Evolutionary conservation across 2,113 vertebrate genomes (phyloP), one percentile per base, ranked within the genome.

Genomic region (Callipepla squamata): DNA sequence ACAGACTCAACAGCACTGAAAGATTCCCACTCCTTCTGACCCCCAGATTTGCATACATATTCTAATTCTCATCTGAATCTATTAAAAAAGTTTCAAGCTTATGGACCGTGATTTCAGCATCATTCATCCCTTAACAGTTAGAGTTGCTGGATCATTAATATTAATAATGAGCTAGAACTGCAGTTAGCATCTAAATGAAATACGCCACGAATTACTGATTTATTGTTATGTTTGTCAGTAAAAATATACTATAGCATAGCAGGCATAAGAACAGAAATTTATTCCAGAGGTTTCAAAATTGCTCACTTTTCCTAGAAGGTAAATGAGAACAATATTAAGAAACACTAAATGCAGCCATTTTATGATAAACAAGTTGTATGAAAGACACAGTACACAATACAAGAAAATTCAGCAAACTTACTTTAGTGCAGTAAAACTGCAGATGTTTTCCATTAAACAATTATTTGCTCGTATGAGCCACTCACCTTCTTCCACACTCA

Each of bases 141-240:
- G 78, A 95, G 90, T 90, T 87, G 36, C 68, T 83, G 94, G 91
- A 87, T 97, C 97, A 97, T 97, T 98, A 97, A 97, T 97, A 96
- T 95, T 95, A 95, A 96, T 97, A 97, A 97, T 94, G 95, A 98
- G 92, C 84, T 77, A 97, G 90, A 97, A 97, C 36, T 10, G 82
- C 90, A 97, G 96, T 97, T 96, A 97, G 67, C 5, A 10, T 94
- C 90, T 95, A 90, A 87, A 80, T 92, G 28, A 97, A 97, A 94
- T 94, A 94, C 93, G 90, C 48, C 70, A 92, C 4, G 23, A 95
- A 83, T 90, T 93, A 93, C 55, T 85, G 76, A 94, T 95, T 95
- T 94, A 93, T 96, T 86, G 69, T 80, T 82, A 80, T 74, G 42
- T 90, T 95, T 95, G 15, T 93, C 85, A 90, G 89, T 75, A 77